These are phyloP conservation scores for Laterallus jamaicensis DNA, from an alignment of 2,113 vertebrate genomes.

Conservation along the genomic window DNA sequence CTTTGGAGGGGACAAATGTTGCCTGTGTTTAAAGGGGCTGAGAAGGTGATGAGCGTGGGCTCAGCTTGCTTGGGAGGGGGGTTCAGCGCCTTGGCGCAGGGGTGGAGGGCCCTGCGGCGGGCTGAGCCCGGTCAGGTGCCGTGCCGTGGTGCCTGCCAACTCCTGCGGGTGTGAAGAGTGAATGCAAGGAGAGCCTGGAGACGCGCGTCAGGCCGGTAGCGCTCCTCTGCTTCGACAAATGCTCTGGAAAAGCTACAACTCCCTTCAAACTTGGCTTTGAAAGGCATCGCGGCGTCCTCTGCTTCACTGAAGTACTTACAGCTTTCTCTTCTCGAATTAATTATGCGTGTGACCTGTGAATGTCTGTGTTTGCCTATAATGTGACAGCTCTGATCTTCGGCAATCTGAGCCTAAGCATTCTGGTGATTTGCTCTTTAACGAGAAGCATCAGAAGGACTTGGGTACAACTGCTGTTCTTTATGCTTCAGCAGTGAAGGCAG, in stretches of 20 bases:
- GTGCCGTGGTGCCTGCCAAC: background rate
- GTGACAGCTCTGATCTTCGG: background rate
- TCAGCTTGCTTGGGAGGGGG: background rate
- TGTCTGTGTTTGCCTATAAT: background rate
- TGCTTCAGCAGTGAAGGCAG: background rate
- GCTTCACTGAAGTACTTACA: background rate
- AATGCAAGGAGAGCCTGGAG: background rate
- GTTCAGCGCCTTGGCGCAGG: background rate
- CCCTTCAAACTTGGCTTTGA: background rate
- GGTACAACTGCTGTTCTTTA: background rate
- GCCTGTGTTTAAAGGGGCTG: background rate
- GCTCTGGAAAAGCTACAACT: background rate
- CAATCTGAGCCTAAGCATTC: background rate
- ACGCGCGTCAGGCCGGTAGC: background rate
- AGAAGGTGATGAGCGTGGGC: background rate
- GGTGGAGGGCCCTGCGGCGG: background rate
- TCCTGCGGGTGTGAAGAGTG: accelerated
- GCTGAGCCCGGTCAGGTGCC: background rate
- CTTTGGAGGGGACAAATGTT: background rate
- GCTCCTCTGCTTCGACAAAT: background rate
- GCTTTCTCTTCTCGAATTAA: slow-evolving; percentile 21
- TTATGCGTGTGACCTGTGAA: slow-evolving; percentile 25
- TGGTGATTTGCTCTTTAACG: background rate
- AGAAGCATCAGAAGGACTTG: background rate
- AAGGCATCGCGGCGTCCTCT: background rate